Percentiles rank a stretch among this genome's conserved stretches.
Conservation (phyloP, 2,113 vertebrate genomes). For the Ptilonorhynchus violaceus region DNA sequence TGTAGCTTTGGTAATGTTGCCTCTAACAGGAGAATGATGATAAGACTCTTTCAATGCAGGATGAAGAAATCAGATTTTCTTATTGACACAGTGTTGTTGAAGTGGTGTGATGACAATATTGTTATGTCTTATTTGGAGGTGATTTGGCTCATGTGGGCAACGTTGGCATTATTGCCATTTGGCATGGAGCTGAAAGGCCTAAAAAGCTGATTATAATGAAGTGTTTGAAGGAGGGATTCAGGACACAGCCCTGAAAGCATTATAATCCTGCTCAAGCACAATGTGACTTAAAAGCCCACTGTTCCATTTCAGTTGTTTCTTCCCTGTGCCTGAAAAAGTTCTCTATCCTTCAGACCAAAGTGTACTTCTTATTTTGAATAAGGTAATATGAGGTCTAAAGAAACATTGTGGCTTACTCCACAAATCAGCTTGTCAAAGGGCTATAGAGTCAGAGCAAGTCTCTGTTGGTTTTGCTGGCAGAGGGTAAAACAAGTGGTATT, state of each 20-base stretch:
- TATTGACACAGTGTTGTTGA: background rate
- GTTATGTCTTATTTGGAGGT: background rate
- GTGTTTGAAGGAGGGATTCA: conserved; percentile 18
- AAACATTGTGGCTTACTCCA: background rate
- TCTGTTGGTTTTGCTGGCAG: background rate
- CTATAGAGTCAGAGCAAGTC: background rate
- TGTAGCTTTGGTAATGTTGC: background rate
- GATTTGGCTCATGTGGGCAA: background rate
- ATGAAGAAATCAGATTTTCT: background rate
- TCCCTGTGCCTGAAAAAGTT: background rate
- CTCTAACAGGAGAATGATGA: background rate
- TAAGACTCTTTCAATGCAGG: background rate
- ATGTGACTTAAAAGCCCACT: conserved; percentile 18
- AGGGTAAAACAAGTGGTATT: background rate
- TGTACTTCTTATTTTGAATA: background rate
- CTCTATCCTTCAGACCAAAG: background rate
- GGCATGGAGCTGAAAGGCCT: conserved; percentile 1
- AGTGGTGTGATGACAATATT: background rate
- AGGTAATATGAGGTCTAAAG: background rate
- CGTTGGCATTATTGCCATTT: background rate
- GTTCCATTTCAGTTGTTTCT: background rate
- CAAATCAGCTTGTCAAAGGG: background rate
- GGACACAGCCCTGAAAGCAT: background rate
- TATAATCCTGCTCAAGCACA: conserved; percentile 42
- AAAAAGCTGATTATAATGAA: conserved; percentile 48